Percentiles rank a stretch among this genome's conserved stretches.
These are phyloP conservation scores for Umimayanthus chanpuru DNA, from an alignment of 92 coral and sea anemone genomes.

Conservation along the genomic window DNA sequence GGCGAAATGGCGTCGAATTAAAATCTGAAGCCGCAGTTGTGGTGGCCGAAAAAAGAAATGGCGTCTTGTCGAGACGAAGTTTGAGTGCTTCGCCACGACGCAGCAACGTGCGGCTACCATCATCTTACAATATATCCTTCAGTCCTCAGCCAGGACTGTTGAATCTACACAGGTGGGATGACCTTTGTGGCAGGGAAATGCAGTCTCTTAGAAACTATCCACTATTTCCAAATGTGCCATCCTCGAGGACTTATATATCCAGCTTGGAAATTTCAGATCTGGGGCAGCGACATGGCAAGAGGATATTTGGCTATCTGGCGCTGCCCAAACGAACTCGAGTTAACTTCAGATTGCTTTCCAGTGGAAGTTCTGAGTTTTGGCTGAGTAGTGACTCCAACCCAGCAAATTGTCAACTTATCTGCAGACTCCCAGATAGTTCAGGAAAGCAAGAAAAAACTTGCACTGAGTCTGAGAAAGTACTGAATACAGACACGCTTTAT, in stretches of 20 bases:
- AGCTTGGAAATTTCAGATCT: constrained; percentile 44
- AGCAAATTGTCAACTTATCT: constrained; percentile 52
- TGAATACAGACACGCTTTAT: constrained; percentile 28
- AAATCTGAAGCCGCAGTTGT: not conserved
- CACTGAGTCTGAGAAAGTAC: not conserved
- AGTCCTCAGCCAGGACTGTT: constrained; percentile 31
- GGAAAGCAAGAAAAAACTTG: not conserved
- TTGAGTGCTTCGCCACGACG: not conserved
- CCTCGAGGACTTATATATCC: constrained; percentile 52
- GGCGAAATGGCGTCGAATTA: not conserved
- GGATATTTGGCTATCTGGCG: constrained; percentile 82
- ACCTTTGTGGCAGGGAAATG: constrained; percentile 75
- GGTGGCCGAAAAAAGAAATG: constrained; percentile 15
- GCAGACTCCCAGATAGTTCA: not conserved
- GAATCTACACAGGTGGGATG: constrained; percentile 81
- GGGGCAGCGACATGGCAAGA: constrained; percentile 63
- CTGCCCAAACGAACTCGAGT: constrained; percentile 51
- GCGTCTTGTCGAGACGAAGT: not conserved
- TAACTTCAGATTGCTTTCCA: constrained; percentile 61
- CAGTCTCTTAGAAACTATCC: constrained; percentile 67
- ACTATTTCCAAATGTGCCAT: constrained; percentile 82
- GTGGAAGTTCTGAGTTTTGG: constrained; percentile 86
- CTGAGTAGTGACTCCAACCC: constrained; percentile 70
- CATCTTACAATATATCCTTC: not conserved
- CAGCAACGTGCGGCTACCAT: not conserved